Evolutionary conservation across 2,888 invertebrate species (phyloP).

Genomic region (Steinernema hermaphroditum): DNA sequence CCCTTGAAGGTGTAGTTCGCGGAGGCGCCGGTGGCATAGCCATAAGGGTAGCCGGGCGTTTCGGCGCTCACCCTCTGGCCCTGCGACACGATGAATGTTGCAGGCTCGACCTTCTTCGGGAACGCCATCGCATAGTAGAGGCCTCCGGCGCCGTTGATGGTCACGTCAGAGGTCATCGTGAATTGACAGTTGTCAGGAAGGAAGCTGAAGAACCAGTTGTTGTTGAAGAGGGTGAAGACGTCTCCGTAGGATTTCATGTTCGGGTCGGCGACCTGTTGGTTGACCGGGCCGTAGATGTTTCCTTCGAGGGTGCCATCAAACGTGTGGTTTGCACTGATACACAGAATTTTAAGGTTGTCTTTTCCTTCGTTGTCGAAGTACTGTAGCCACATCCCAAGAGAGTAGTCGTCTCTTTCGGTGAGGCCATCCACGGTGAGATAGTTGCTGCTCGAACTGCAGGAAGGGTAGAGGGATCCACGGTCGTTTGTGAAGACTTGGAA

Average conservation of each 20-base stretch:
- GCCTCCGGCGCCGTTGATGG: not conserved
- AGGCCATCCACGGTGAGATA: no score
- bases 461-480: not conserved
- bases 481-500: not conserved
- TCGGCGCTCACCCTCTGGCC: not conserved
- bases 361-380: not conserved
- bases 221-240: not conserved
- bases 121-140: not conserved
- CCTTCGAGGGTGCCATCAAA: no score
- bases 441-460: no score
- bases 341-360: not conserved
- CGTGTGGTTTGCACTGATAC: no score
- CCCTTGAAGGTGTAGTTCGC: slow-evolving; percentile 5
- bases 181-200: not conserved
- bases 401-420: not conserved
- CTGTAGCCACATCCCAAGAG: not conserved
- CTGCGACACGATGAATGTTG: not conserved
- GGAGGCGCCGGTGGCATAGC: not conserved
- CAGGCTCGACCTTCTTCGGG: not conserved
- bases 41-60: not conserved
- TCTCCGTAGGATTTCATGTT: no score
- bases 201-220: not conserved
- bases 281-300: no score
- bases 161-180: not conserved
- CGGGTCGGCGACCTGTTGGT: no score